Conservation (phyloP, 2,113 vertebrate species). For the Nycticorax nycticorax region DNA sequence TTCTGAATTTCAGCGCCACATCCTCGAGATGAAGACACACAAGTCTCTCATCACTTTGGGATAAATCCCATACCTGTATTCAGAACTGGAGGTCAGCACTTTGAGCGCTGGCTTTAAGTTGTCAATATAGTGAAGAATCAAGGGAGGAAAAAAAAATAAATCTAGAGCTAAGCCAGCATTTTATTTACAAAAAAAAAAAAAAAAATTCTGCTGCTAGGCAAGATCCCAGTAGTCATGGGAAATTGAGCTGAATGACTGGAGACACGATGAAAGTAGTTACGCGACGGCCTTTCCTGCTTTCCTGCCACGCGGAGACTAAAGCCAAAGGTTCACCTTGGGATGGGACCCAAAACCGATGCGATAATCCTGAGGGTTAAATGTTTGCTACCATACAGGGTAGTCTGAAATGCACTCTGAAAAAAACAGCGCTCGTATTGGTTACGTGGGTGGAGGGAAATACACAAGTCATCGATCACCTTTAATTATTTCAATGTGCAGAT, state of each 20-base stretch:
- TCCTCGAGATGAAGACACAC: fast-evolving
- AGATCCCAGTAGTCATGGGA: neutral
- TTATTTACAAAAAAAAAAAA: neutral
- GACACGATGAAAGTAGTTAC: neutral
- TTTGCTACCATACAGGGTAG: neutral
- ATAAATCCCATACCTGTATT: neutral
- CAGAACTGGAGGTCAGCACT: neutral
- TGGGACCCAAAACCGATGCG: neutral
- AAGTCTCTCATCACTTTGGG: neutral
- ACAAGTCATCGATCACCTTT: neutral
- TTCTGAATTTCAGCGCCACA: neutral
- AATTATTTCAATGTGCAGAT: neutral
- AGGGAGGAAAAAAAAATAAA: neutral
- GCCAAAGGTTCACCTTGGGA: neutral
- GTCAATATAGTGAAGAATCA: neutral
- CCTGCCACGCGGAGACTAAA: neutral
- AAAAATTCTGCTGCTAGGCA: neutral
- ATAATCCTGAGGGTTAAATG: neutral
- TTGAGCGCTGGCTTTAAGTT: neutral
- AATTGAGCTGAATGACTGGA: neutral
- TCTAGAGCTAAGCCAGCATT: neutral
- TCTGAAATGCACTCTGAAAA: fast-evolving
- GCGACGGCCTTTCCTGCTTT: neutral
- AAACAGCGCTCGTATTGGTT: neutral
- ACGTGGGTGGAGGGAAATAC: neutral